Percentiles rank a stretch among this genome's conserved stretches.
Evolutionary conservation across 1,140 invertebrate species (phyloP).

Genomic region (Riptortus pedestris): DNA sequence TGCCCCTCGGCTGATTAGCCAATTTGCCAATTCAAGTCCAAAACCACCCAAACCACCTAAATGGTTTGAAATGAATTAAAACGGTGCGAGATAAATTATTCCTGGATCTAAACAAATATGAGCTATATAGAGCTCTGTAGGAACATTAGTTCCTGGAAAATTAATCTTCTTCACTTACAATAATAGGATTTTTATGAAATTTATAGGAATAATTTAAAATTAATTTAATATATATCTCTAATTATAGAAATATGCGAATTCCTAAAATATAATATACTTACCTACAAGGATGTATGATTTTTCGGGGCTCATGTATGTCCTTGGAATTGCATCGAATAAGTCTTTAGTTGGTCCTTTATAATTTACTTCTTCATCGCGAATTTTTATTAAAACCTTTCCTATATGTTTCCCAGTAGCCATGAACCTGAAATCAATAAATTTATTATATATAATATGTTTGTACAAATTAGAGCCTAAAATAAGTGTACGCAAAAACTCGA

Average conservation of each 20-base stretch:
- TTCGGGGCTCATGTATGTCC: slow-evolving; percentile 75
- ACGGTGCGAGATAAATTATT: no score
- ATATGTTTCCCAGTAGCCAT: slow-evolving; percentile 97
- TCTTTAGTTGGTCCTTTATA: slow-evolving; percentile 40
- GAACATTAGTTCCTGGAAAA: no score
- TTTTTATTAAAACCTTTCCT: slow-evolving; percentile 86
- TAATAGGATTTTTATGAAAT: no score
- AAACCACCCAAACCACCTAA: slow-evolving; percentile 91
- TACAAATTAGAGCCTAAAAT: no score
- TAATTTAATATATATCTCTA: not conserved
- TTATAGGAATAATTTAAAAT: not conserved
- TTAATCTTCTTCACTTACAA: no score
- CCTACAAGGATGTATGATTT: slow-evolving; percentile 75
- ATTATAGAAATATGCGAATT: not conserved
- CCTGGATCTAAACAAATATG: no score
- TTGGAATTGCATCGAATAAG: slow-evolving; percentile 63
- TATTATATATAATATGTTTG: no score
- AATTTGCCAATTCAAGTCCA: slow-evolving; percentile 82
- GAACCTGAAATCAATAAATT: slow-evolving; percentile 47
- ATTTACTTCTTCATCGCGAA: slow-evolving; percentile 61
- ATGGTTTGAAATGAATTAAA: slow-evolving; percentile 3
- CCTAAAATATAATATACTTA: slow-evolving; percentile 22
- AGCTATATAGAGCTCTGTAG: no score
- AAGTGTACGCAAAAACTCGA: no score
- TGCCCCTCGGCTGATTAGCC: slow-evolving; percentile 81